Evolutionary conservation across 2,797 vertebrate species (phyloP), one percentile per base, ranked within the genome.

Genomic region (Philypnodon macrostomus): DNA sequence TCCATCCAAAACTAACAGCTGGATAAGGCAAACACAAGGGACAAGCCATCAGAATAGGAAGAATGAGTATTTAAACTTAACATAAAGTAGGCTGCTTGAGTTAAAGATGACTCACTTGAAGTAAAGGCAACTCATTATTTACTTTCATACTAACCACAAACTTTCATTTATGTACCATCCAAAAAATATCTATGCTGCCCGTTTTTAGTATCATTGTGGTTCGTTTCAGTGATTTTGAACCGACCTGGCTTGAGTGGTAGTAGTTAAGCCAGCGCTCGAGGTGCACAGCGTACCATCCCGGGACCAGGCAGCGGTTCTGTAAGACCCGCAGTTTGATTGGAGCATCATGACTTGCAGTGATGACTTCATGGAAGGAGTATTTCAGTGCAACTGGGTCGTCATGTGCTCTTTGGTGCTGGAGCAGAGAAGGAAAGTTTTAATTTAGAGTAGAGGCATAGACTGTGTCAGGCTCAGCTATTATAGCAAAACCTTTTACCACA

Each of bases 321-420:
- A 99, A 92, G 7, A 93, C 66, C 16, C 92, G 91, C 26, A 98
- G 88, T 82, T 88, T 95, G 0, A 89, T 61, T 2, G 93, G 85
- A 0, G 88, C 73, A 0, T 95, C 91, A 0, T 89, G 86, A 23
- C 90, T 85, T 0, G 96, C 95, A 0, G 95, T 94, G 84, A 98
- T 96, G 80, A 98, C 93, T 36, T 98, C 91, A 0, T 94, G 93
- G 83, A 99, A 99, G 45, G 95, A 97, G 80, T 95, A 97, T 72
- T 93, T 98, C 75, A 98, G 84, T 12, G 97, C 97, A 6, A 96
- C 87, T 0, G 92, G 91, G 80, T 99, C 97, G 0, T 98, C 94
- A 0, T 99, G 97, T 45, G 96, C 97, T 77, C 97, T 91, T 88
- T 99, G 97, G 84, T 99, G 97, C 97, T 99, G 80, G 47, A 46